These are phyloP conservation scores for Bos javanicus DNA, from an alignment of 2,113 vertebrate species.

Conservation along the genomic window DNA sequence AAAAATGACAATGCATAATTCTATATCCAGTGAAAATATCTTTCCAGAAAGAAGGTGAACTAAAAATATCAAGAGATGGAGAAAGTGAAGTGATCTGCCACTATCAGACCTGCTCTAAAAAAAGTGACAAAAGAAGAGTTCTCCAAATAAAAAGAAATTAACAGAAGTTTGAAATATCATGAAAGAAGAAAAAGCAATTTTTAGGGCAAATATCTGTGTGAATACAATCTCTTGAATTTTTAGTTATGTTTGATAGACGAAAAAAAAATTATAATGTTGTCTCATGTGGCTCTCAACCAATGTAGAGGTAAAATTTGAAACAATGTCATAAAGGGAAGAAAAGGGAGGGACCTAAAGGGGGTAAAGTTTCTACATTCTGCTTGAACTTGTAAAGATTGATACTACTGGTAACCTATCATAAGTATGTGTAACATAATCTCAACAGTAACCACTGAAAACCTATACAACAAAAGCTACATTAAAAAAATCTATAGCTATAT, in stretches of 20 bases:
- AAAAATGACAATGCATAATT: neutral
- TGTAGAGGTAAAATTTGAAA: neutral
- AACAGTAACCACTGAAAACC: neutral
- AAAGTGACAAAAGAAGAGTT: neutral
- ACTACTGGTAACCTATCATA: neutral
- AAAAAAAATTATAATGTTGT: neutral
- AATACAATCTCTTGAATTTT: neutral
- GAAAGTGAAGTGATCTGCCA: neutral
- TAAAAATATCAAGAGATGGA: neutral
- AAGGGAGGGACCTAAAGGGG: neutral
- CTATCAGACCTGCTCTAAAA: neutral
- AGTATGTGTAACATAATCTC: neutral
- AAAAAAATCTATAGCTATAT: neutral
- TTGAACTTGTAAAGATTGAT: neutral
- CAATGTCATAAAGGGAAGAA: neutral
- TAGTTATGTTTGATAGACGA: neutral
- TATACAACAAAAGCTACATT: neutral
- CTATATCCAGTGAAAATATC: neutral
- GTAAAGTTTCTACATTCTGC: neutral
- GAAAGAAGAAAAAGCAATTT: neutral
- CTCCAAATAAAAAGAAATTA: neutral
- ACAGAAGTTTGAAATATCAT: neutral
- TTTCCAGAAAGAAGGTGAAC: neutral
- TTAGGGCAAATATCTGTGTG: neutral
- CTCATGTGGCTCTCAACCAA: neutral